These are phyloP conservation scores for Meda fulgida DNA, from an alignment of 2,797 vertebrate species.

Conservation along the genomic window DNA sequence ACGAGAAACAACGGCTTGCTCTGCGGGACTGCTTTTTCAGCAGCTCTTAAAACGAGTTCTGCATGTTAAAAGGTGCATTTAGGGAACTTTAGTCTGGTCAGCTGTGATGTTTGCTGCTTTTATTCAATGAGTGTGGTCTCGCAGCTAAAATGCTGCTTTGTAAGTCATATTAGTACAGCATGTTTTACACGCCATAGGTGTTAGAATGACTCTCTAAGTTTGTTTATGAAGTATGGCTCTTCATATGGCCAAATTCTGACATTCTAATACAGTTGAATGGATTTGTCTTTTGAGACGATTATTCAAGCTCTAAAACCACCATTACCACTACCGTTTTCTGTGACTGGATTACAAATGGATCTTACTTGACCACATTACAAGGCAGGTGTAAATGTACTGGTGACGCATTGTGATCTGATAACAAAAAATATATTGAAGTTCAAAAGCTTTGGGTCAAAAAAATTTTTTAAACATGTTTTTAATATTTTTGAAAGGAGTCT, in stretches of 20 bases:
- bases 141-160: not conserved
- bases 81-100: constrained; percentile 25
- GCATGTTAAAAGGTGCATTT: constrained; percentile 47
- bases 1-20: constrained; percentile 64
- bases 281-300: too few relatives aligned
- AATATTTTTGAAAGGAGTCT: not conserved
- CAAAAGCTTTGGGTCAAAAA: not conserved
- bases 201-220: not conserved
- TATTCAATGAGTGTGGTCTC: not conserved
- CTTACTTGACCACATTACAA: not conserved
- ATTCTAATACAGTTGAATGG: not conserved
- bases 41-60: constrained; percentile 30
- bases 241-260: not conserved
- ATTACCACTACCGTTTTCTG: not conserved
- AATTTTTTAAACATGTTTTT: not conserved
- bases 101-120: constrained; percentile 24
- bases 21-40: constrained; percentile 12
- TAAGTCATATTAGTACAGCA: not conserved
- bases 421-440: not conserved
- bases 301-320: not conserved
- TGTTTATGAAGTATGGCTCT: not conserved
- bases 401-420: not conserved
- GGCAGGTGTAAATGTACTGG: not conserved
- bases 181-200: not conserved
- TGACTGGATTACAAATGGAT: not conserved